These are phyloP conservation scores for Chloroclysta siterata DNA, from an alignment of 2,888 invertebrate genomes.

Conservation along the genomic window DNA sequence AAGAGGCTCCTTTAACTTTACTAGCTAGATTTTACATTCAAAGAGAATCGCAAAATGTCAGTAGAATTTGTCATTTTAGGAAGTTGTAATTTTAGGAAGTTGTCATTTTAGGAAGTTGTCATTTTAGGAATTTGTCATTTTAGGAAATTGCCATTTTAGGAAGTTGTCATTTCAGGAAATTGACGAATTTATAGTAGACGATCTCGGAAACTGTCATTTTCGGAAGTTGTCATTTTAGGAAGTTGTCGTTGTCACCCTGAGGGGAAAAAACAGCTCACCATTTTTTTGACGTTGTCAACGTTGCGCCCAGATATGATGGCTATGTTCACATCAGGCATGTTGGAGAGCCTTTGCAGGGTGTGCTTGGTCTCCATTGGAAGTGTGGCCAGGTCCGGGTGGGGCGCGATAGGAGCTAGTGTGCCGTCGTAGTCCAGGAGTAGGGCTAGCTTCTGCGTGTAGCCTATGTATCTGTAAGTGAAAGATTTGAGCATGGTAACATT, in stretches of 20 bases:
- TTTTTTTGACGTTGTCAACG: constrained; percentile 94
- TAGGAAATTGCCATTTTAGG: too few relatives aligned
- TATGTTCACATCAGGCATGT: constrained; percentile 94
- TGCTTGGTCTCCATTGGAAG: constrained; percentile 93
- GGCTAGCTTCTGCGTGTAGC: constrained; percentile 93
- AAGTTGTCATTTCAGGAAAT: too few relatives aligned
- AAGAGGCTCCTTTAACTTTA: too few relatives aligned
- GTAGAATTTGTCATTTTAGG: too few relatives aligned
- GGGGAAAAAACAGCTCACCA: constrained; percentile 86
- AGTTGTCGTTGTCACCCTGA: too few relatives aligned
- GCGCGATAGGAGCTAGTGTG: constrained; percentile 94
- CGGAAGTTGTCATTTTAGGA: too few relatives aligned
- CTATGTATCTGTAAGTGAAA: constrained; percentile 88
- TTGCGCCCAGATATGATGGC: constrained; percentile 94
- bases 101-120: too few relatives aligned
- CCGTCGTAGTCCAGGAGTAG: constrained; percentile 94
- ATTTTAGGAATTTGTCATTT: too few relatives aligned
- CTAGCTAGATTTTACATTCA: not conserved
- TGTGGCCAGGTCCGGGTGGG: constrained; percentile 95
- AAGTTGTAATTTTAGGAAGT: too few relatives aligned
- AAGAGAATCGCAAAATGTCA: not conserved
- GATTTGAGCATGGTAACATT: not conserved
- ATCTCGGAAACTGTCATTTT: too few relatives aligned
- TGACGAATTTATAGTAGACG: too few relatives aligned
- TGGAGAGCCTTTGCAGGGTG: constrained; percentile 91